A percentile compares a stretch with the other conserved stretches of the same genome.
Conservation (phyloP, 2,888 invertebrate genomes). For the Drosophila lutescens region DNA sequence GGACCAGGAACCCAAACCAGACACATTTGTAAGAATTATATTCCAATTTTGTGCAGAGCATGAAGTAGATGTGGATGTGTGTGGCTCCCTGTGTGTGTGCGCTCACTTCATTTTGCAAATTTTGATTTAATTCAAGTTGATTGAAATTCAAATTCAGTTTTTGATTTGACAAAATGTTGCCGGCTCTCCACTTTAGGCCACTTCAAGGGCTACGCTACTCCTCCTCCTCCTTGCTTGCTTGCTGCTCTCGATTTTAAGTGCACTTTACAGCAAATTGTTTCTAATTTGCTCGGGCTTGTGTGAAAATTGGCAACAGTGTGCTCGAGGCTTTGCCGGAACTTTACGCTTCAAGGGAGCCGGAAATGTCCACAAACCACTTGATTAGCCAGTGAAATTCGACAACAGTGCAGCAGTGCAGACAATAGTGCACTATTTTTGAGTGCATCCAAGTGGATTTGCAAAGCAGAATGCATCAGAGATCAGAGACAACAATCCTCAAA, state of each 20-base stretch:
- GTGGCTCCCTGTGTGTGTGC: constrained; percentile 7
- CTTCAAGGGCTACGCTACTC: neutral
- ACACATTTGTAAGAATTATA: constrained; percentile 74
- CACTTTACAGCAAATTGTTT: constrained; percentile 64
- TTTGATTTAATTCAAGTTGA: constrained; percentile 75
- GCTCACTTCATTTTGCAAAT: constrained; percentile 66
- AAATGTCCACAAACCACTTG: constrained; percentile 19
- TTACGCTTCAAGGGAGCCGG: constrained; percentile 6
- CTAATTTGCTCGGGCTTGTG: constrained; percentile 52
- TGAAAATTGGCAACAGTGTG: constrained; percentile 49
- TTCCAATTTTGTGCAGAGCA: constrained; percentile 71
- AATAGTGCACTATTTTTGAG: constrained; percentile 4
- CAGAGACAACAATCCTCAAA: no score
- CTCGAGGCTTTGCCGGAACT: neutral
- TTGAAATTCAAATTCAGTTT: constrained; percentile 75
- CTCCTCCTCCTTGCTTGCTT: neutral
- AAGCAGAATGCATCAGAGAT: neutral
- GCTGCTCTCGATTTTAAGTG: constrained; percentile 46
- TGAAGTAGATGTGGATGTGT: constrained; percentile 1
- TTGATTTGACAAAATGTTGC: constrained; percentile 72
- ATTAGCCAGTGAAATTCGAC: constrained; percentile 35
- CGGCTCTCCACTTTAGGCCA: constrained; percentile 42
- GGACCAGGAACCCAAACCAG: constrained; percentile 48
- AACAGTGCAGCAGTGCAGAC: constrained; percentile 6
- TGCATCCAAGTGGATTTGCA: constrained; percentile 9